phyloP scores from a whole-genome alignment of 2,888 invertebrate genomes.

The Dasysyrphus tricinctus region DNA sequence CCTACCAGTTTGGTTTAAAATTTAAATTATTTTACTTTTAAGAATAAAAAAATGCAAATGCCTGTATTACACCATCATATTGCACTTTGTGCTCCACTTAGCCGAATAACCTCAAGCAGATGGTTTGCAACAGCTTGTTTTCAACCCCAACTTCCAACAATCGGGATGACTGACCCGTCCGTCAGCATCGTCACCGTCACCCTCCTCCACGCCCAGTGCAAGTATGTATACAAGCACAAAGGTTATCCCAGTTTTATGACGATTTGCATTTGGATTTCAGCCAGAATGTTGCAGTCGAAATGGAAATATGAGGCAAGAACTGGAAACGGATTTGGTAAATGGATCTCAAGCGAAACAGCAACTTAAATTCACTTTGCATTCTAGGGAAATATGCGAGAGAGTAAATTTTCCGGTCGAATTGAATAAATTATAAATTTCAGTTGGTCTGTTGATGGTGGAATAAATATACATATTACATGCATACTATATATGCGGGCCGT shows the following conservation, averaged over 20 bases:
- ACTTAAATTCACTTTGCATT: slow-evolving; percentile 29
- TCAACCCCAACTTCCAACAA: background rate
- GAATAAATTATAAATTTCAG: slow-evolving; percentile 18
- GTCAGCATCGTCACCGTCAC: background rate
- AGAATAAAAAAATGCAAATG: background rate
- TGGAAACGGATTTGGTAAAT: slow-evolving; percentile 21
- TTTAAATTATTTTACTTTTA: background rate
- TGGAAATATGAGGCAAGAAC: slow-evolving; percentile 14
- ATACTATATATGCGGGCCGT: background rate
- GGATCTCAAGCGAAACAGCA: slow-evolving; percentile 26
- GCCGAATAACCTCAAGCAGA: slow-evolving; percentile 24
- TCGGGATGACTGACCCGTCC: slow-evolving; percentile 7
- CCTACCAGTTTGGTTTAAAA: background rate
- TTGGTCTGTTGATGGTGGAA: slow-evolving; percentile 7
- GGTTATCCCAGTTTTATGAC: slow-evolving; percentile 17
- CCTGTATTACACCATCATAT: slow-evolving; percentile 16
- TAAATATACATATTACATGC: background rate
- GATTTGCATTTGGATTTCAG: slow-evolving; percentile 16
- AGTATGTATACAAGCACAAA: background rate
- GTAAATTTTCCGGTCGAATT: slow-evolving; percentile 19
- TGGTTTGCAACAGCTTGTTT: slow-evolving; percentile 15
- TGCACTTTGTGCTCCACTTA: slow-evolving; percentile 36
- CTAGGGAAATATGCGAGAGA: background rate
- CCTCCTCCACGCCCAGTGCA: background rate
- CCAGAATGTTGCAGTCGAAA: slow-evolving; percentile 20